Evolutionary conservation across 1,140 invertebrate genomes (phyloP).

Genomic region (Caenorhabditis inopinata): DNA sequence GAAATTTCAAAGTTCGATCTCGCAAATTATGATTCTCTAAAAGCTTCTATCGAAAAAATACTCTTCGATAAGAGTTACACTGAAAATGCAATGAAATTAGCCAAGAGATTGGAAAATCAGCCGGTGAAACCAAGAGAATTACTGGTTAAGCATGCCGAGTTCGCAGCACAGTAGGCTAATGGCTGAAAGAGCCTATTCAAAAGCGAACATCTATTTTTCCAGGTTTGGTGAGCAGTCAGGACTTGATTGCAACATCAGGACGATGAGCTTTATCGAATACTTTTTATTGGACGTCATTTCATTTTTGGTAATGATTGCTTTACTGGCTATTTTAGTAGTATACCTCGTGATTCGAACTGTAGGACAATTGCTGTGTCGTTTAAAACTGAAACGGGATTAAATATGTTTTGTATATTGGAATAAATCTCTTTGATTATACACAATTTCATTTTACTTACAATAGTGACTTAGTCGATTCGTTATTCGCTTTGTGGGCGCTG

Average conservation of each 20-base stretch:
- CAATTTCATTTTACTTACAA: too few relatives aligned
- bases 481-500: too few relatives aligned
- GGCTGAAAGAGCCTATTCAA: not conserved
- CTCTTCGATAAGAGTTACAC: slow-evolving; percentile 27
- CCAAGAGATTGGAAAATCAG: not conserved
- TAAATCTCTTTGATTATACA: too few relatives aligned
- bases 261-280: not conserved
- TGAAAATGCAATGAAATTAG: not conserved
- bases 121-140: not conserved
- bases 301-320: not conserved
- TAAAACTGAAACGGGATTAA: too few relatives aligned
- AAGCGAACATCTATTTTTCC: not conserved
- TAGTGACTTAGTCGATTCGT: too few relatives aligned
- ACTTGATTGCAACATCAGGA: not conserved
- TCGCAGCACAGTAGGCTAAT: not conserved
- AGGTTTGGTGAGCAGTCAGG: slow-evolving; percentile 9
- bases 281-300: slow-evolving; percentile 20
- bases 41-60: slow-evolving; percentile 24
- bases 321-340: not conserved
- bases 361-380: too few relatives aligned
- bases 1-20: slow-evolving; percentile 41
- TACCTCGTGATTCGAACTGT: not conserved
- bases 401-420: too few relatives aligned
- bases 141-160: not conserved
- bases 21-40: not conserved